Evolutionary conservation across 30 jellyfish, hydroid and myxozoan species (phyloP), one percentile per base, ranked within the genome.

Genomic region (Kudoa iwatai): DNA sequence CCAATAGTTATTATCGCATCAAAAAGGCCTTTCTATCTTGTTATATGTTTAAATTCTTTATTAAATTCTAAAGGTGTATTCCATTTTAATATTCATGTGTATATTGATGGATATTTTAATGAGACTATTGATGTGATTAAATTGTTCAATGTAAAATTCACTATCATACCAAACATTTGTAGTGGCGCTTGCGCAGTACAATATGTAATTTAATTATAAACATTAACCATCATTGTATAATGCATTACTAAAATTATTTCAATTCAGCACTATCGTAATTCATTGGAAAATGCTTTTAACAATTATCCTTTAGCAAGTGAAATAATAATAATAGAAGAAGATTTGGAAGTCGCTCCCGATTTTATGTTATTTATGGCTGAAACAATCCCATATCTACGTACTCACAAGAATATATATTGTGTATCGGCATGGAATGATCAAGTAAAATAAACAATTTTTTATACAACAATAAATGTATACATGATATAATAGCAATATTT

Each of bases 391-490:
- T 60, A 57, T 9, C 49, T 77, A 14, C 60, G 52, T 25, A 23
- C 53, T 9, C 87, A 77, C 43, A 65, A 66, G 20, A 51, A 67
- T 26, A 21, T 77, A 23, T 77, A 62, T 30, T 77, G 96, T 49
- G 51, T 77, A 21, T 77, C 96, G 12, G 96, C 96, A 2, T 77
- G 96, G 96, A 77, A 77, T 62, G 96, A 77, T 33, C 96, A 77
- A 57, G 96, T 68, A 22, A n/a, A n/a, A n/a, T n/a, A n/a, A n/a
- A n/a, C n/a, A n/a, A n/a, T n/a, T n/a, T n/a, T n/a, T n/a, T n/a
- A n/a, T n/a, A n/a, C n/a, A n/a, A n/a, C n/a, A n/a, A n/a, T n/a
- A n/a, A n/a, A n/a, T n/a, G n/a, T n/a, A n/a, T n/a, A n/a, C n/a
- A n/a, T n/a, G n/a, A n/a, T n/a, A n/a, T n/a, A n/a, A n/a, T n/a